Conservation (phyloP, 2,113 vertebrate species). For the Cheirogaleus medius region DNA sequence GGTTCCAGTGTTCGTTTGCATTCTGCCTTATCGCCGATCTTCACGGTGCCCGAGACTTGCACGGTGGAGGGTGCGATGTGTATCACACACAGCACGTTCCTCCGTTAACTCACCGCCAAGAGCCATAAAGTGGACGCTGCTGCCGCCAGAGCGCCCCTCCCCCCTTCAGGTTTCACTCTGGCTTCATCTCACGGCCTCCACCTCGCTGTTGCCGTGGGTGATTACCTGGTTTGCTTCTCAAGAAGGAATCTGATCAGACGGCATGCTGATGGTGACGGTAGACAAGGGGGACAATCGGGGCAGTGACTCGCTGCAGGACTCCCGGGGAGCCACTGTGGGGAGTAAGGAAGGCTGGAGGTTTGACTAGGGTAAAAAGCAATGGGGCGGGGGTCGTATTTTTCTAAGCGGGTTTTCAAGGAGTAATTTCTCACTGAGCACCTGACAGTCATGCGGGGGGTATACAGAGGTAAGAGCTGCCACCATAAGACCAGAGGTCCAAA, state of each 20-base stretch:
- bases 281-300: neutral
- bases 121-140: neutral
- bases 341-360: neutral
- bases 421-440: neutral
- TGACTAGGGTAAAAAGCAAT: neutral
- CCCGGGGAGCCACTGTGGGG: neutral
- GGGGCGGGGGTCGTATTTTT: neutral
- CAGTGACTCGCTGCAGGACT: neutral
- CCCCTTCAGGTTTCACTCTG: neutral
- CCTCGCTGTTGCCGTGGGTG: neutral
- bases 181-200: neutral
- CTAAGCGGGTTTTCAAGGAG: neutral
- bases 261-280: neutral
- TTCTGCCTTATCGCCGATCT: neutral
- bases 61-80: neutral
- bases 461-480: neutral
- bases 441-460: accelerated
- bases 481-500: neutral
- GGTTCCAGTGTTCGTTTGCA: neutral
- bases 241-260: neutral
- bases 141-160: neutral
- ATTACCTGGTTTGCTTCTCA: neutral
- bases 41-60: neutral
- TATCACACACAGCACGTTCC: neutral
- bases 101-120: neutral